phyloP scores from a whole-genome alignment of 2,113 vertebrate genomes.

The Mugil cephalus region DNA sequence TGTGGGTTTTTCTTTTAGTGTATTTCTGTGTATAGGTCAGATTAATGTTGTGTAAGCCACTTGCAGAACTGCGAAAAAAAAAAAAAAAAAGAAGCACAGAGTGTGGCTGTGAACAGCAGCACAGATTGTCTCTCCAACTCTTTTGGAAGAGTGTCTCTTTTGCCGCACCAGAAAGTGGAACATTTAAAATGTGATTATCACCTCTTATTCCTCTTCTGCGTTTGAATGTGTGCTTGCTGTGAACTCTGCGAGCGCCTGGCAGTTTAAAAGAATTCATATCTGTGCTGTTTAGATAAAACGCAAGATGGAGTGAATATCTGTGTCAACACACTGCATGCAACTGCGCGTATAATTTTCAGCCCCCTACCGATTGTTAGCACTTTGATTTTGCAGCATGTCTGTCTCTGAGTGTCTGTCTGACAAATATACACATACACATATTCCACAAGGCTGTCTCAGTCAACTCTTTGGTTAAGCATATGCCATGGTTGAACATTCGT shows the following conservation, averaged over 20 bases:
- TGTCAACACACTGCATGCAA: conserved; percentile 29
- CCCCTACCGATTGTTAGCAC: conserved; percentile 38
- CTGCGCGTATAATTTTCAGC: conserved; percentile 25
- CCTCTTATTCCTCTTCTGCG: conserved; percentile 5
- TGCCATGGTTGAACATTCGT: conserved; percentile 42
- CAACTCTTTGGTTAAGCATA: conserved; percentile 43
- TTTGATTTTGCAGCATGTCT: conserved; percentile 42
- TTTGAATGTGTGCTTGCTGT: conserved; percentile 29
- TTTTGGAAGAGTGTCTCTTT: conserved; percentile 2
- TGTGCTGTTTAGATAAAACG: conserved; percentile 36
- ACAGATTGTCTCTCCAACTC: conserved; percentile 2
- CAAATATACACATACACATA: conserved; percentile 22
- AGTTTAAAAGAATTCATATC: conserved; percentile 25
- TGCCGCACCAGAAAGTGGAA: conserved; percentile 13
- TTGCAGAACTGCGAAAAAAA: conserved; percentile 14
- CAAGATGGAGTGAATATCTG: conserved; percentile 28
- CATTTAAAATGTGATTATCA: conserved; percentile 17
- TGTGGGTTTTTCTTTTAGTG: conserved; percentile 6
- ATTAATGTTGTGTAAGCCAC: conserved; percentile 27
- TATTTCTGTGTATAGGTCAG: conserved; percentile 28
- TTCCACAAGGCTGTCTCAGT: conserved; percentile 32
- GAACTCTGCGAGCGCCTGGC: conserved; percentile 20
- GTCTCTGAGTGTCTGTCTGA: conserved; percentile 34
- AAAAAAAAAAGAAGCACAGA: neutral
- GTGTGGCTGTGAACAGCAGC: conserved; percentile 6